phyloP scores from a whole-genome alignment of 2,888 invertebrate genomes.

The Tenthredo notha region DNA sequence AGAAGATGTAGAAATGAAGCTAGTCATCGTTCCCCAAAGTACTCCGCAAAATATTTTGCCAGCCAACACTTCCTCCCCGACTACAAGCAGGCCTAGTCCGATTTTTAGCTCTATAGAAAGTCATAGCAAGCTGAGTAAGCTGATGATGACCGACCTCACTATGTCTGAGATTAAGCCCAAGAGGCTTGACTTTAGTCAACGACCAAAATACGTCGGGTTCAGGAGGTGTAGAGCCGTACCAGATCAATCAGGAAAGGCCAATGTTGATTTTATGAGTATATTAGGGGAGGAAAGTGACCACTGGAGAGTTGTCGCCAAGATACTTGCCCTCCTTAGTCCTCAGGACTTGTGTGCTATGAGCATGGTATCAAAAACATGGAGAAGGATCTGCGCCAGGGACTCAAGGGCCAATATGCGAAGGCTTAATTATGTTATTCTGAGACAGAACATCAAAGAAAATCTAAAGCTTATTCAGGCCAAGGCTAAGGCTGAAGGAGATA shows the following conservation, averaged over 20 bases:
- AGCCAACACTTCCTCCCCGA: constrained; percentile 62
- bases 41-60: constrained; percentile 62
- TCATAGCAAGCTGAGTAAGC: constrained; percentile 63
- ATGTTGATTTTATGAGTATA: constrained; percentile 71
- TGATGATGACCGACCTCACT: constrained; percentile 64
- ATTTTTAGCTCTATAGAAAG: constrained; percentile 62
- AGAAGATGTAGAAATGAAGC: constrained; percentile 68
- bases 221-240: constrained; percentile 65
- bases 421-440: constrained; percentile 68
- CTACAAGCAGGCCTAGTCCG: constrained; percentile 62
- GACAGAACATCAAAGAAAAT: constrained; percentile 75
- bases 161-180: constrained; percentile 69
- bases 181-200: constrained; percentile 70
- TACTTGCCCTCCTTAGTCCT: constrained; percentile 71
- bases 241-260: constrained; percentile 69
- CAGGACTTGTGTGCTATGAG: constrained; percentile 75
- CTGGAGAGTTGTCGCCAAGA: constrained; percentile 73
- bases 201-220: constrained; percentile 59
- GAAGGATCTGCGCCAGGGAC: constrained; percentile 71
- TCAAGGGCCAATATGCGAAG: constrained; percentile 70
- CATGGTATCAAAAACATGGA: constrained; percentile 77
- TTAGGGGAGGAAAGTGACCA: constrained; percentile 75
- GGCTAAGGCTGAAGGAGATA: constrained; percentile 65
- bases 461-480: constrained; percentile 67
- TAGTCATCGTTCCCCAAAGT: constrained; percentile 68